Percentiles rank a stretch among this genome's conserved stretches.
Evolutionary conservation across 2,797 vertebrate genomes (phyloP).

Genomic region (Ispidina picta): DNA sequence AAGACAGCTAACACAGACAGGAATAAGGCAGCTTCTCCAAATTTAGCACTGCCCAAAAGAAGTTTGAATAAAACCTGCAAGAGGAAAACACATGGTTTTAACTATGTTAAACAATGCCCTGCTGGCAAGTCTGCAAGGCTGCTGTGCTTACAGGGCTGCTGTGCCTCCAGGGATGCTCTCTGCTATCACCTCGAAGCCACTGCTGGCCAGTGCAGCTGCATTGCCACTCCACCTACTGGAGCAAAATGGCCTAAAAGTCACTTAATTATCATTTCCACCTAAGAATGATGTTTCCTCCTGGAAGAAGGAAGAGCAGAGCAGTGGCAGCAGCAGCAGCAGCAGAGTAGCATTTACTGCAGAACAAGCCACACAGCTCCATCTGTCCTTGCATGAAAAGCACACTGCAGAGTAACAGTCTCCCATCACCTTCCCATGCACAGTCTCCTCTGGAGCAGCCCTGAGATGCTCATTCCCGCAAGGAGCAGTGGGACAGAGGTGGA

Average conservation of each 20-base stretch:
- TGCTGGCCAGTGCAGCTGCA: neutral
- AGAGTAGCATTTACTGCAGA: neutral
- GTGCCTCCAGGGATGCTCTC: neutral
- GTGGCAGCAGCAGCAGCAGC: neutral
- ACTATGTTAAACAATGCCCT: neutral
- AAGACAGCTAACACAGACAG: constrained; percentile 90
- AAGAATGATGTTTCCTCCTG: neutral
- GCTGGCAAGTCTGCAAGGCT: neutral
- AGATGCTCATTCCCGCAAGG: neutral
- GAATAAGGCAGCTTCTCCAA: constrained; percentile 96
- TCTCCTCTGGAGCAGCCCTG: neutral
- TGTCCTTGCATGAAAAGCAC: neutral
- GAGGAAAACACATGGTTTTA: constrained; percentile 25
- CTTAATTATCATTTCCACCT: neutral
- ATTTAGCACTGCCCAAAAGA: constrained; percentile 94
- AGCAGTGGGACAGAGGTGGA: neutral
- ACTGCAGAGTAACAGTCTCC: neutral
- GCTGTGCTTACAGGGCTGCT: rapidly evolving
- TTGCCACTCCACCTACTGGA: neutral
- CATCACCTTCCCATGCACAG: rapidly evolving
- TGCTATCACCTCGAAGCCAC: neutral
- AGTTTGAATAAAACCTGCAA: constrained; percentile 95
- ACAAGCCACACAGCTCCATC: neutral
- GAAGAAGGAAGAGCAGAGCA: neutral
- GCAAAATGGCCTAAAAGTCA: neutral